Percentiles rank a stretch among this genome's conserved stretches.
Conservation (phyloP, 1,140 invertebrate species). For the Onthophagus taurus region DNA sequence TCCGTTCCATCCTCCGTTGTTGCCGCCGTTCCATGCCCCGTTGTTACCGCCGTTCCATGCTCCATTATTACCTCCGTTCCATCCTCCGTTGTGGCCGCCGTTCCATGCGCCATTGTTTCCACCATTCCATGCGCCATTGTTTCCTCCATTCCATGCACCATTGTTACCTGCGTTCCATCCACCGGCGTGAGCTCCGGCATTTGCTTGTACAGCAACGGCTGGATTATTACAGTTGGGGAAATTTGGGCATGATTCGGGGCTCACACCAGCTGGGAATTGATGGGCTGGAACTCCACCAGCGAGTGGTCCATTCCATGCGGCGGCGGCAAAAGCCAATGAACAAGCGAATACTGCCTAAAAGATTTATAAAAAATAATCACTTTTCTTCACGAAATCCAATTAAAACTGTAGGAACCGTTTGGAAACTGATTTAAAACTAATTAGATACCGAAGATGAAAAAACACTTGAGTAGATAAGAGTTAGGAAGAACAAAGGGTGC, state of each 20-base stretch:
- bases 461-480: too few relatives aligned
- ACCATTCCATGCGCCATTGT: slow-evolving; percentile 15
- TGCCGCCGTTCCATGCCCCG: slow-evolving; percentile 4
- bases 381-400: neutral
- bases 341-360: slow-evolving; percentile 32
- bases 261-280: slow-evolving; percentile 36
- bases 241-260: slow-evolving; percentile 38
- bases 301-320: slow-evolving; percentile 33
- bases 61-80: slow-evolving; percentile 4
- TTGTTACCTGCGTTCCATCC: slow-evolving; percentile 18
- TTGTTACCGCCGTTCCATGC: slow-evolving; percentile 10
- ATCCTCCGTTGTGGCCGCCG: slow-evolving; percentile 1
- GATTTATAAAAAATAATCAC: neutral
- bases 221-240: slow-evolving; percentile 37
- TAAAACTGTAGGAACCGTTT: neutral
- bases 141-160: slow-evolving; percentile 9
- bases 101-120: slow-evolving; percentile 3
- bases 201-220: slow-evolving; percentile 30
- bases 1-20: neutral
- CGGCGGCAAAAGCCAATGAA: slow-evolving; percentile 25
- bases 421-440: too few relatives aligned
- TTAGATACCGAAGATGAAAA: too few relatives aligned
- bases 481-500: too few relatives aligned
- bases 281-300: slow-evolving; percentile 34
- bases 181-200: slow-evolving; percentile 16